These are phyloP conservation scores for Linurgus olivaceus DNA, from an alignment of 2,797 vertebrate genomes.

Conservation along the genomic window DNA sequence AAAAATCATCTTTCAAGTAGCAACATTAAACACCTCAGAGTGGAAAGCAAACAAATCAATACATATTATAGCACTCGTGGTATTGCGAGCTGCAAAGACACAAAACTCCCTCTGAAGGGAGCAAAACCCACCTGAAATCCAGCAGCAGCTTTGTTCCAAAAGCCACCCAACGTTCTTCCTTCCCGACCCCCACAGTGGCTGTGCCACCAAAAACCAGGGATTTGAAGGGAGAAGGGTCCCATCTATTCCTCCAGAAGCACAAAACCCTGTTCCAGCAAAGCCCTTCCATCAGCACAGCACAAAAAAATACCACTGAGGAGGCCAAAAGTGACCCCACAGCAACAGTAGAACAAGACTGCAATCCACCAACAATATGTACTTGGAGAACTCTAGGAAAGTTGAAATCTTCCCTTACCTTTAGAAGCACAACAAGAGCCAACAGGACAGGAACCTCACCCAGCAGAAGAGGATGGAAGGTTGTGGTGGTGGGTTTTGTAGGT, in stretches of 20 bases:
- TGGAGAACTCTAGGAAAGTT: fast-evolving
- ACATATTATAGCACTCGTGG: background rate
- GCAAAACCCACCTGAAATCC: background rate
- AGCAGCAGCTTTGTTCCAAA: background rate
- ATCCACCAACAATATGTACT: fast-evolving
- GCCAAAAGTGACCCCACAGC: fast-evolving
- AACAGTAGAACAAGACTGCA: fast-evolving
- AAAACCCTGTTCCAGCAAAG: fast-evolving
- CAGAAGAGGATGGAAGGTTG: fast-evolving
- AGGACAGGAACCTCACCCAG: fast-evolving
- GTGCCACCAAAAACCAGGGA: fast-evolving
- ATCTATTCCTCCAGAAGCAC: fast-evolving
- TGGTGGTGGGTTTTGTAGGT: fast-evolving
- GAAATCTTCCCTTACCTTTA: background rate
- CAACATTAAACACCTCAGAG: conserved; percentile 29
- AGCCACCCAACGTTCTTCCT: background rate
- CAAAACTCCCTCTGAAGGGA: background rate
- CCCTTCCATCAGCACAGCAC: fast-evolving
- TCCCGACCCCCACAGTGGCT: fast-evolving
- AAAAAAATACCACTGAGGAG: fast-evolving
- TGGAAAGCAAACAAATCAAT: conserved; percentile 64
- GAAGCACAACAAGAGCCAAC: fast-evolving
- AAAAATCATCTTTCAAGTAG: conserved; percentile 53
- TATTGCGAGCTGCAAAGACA: background rate
- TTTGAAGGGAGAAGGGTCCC: fast-evolving